Conservation (phyloP, 2,113 vertebrate species). For the Equus przewalskii region DNA sequence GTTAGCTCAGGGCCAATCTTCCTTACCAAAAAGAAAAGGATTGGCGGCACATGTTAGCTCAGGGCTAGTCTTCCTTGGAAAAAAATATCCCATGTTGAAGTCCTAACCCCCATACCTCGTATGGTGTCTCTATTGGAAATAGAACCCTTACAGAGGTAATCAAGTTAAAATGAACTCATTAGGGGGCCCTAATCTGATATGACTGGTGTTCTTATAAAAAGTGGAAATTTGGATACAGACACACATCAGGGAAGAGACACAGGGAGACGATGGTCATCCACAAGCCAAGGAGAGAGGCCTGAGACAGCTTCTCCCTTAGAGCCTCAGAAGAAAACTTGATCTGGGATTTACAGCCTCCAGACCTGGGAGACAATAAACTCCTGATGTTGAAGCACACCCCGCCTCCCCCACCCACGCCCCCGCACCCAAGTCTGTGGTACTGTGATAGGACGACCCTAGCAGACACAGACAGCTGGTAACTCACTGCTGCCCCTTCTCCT, state of each 20-base stretch:
- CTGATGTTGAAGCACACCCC: not conserved
- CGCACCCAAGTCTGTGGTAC: not conserved
- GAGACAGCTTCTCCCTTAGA: too few relatives aligned
- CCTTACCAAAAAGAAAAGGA: too few relatives aligned
- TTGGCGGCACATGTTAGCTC: too few relatives aligned
- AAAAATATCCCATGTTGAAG: not conserved
- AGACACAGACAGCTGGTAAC: not conserved
- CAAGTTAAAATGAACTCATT: not conserved
- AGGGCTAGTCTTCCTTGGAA: too few relatives aligned
- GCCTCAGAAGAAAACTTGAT: not conserved
- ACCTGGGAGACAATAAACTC: rapidly evolving
- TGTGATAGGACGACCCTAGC: not conserved
- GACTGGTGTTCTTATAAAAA: not conserved
- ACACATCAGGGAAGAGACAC: not conserved
- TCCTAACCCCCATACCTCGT: not conserved
- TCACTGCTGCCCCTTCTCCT: too few relatives aligned
- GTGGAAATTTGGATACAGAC: not conserved
- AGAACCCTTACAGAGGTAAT: not conserved
- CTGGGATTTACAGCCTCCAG: not conserved
- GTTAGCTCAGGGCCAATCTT: too few relatives aligned
- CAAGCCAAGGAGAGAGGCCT: not conserved
- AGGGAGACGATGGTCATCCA: too few relatives aligned
- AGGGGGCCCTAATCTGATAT: too few relatives aligned
- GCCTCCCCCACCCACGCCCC: not conserved
- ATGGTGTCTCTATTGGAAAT: not conserved